Percentiles rank a stretch among this genome's conserved stretches.
Evolutionary conservation across 2,888 invertebrate genomes (phyloP).

Genomic region (Drosophila lacicola): DNA sequence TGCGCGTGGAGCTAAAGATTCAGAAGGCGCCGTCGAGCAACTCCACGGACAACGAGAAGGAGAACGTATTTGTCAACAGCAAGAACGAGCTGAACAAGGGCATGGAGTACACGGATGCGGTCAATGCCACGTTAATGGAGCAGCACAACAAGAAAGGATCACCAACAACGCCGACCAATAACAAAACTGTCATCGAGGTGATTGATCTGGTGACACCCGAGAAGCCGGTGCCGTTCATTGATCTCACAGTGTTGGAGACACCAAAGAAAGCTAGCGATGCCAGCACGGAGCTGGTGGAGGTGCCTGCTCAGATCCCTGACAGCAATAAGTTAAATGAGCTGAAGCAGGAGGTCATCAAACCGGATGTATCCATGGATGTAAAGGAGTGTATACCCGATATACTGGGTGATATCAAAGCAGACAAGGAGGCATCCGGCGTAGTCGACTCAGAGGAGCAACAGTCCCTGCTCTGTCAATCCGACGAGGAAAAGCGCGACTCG

Average conservation of each 20-base stretch:
- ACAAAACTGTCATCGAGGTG: constrained; percentile 82
- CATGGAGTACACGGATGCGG: constrained; percentile 83
- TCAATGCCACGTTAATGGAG: constrained; percentile 83
- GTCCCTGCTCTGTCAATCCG: constrained; percentile 70
- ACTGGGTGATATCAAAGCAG: constrained; percentile 76
- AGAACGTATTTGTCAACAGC: constrained; percentile 84
- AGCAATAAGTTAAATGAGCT: constrained; percentile 82
- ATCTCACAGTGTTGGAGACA: constrained; percentile 78
- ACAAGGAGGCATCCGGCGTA: constrained; percentile 36
- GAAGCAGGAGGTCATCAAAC: constrained; percentile 74
- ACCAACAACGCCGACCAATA: constrained; percentile 79
- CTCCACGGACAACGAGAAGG: constrained; percentile 83
- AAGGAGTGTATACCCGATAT: constrained; percentile 84
- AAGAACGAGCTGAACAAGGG: constrained; percentile 84
- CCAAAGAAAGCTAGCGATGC: constrained; percentile 72
- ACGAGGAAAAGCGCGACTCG: constrained; percentile 82
- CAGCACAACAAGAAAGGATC: constrained; percentile 70
- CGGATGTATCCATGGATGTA: constrained; percentile 83
- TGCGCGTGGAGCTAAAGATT: constrained; percentile 83
- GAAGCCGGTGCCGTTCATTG: constrained; percentile 78
- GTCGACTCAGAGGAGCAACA: constrained; percentile 66
- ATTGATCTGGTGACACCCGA: constrained; percentile 84
- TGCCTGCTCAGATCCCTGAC: constrained; percentile 53
- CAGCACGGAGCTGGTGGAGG: constrained; percentile 60
- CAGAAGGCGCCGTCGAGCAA: constrained; percentile 79